phyloP scores from a whole-genome alignment of 2,888 invertebrate species.

The Alviniconcha strummeri region DNA sequence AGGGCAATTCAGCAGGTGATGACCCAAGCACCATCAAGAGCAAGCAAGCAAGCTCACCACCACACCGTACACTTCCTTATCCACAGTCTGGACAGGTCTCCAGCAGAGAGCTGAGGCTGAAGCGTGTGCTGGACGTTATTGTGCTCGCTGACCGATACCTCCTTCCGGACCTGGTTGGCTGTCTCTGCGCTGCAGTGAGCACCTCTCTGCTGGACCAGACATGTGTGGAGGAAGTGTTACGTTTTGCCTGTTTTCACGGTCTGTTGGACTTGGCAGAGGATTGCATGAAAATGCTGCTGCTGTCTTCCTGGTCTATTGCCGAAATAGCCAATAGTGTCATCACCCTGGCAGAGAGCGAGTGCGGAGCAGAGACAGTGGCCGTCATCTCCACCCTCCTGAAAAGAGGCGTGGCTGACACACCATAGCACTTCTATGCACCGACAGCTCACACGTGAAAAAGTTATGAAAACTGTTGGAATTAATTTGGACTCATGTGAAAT shows the following conservation, averaged over 20 bases:
- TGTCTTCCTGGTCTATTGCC: not conserved
- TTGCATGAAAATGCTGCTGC: conserved; percentile 42
- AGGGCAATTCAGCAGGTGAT: too few relatives aligned
- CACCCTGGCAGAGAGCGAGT: conserved; percentile 24
- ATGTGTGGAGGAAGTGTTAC: conserved; percentile 42
- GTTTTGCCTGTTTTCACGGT: conserved; percentile 48
- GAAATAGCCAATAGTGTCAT: conserved; percentile 5
- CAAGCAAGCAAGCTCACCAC: too few relatives aligned
- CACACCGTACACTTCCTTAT: too few relatives aligned
- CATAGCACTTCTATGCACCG: not conserved
- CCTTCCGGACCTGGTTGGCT: conserved; percentile 48
- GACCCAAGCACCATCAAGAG: too few relatives aligned
- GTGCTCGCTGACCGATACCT: conserved; percentile 56
- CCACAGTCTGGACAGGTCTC: too few relatives aligned
- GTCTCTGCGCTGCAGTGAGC: conserved; percentile 43
- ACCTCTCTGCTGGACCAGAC: conserved; percentile 40
- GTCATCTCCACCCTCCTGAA: not conserved
- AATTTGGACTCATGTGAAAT: too few relatives aligned
- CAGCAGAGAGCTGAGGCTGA: conserved; percentile 21
- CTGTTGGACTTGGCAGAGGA: conserved; percentile 42
- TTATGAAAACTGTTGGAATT: too few relatives aligned
- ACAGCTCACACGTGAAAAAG: too few relatives aligned
- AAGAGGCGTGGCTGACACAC: not conserved
- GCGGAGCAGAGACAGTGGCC: not conserved
- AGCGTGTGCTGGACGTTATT: conserved; percentile 46